Evolutionary conservation across 2,888 invertebrate genomes (phyloP), one percentile per base, ranked within the genome.

Genomic region (Galeruca laticollis): DNA sequence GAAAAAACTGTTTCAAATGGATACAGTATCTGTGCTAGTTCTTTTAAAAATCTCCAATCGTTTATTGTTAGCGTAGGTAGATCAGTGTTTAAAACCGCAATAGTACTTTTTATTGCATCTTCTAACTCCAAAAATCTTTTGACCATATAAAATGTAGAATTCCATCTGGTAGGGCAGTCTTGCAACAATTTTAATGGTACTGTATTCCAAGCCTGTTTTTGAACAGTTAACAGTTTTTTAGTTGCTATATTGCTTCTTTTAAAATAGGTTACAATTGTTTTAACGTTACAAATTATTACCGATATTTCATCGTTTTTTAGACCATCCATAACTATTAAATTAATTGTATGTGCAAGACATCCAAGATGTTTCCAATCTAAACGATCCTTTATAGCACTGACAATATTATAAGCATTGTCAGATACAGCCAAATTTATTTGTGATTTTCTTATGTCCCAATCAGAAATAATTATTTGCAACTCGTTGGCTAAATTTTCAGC

Each of bases 301-400:
- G 18, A 13, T 18, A 54, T 54, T 54, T 15, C 21, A 54, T 21
- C 54, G 21, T 20, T 18, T 54, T 54, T 54, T 20, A 54, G 20
- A 18, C 10, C 54, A 54, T 54, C 54, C 13, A 2, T 20, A 54
- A 54, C 54, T 26, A 54, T 26, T 54, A 54, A 54, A 54, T n/a
- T n/a, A n/a, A n/a, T n/a, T n/a, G n/a, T n/a, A n/a, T n/a, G n/a
- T n/a, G n/a, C n/a, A n/a, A n/a, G 21, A 54, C 54, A 54, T 20
- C 21, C 54, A 20, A 54, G 54, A 54, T 54, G 54, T 20, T 20
- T 54, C 10, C 54, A 54, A n/a, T n/a, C n/a, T n/a, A n/a, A n/a
- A n/a, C n/a, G n/a, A n/a, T n/a, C n/a, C n/a, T n/a, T n/a, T n/a
- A n/a, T n/a, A n/a, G n/a, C n/a, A n/a, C n/a, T n/a, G n/a, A n/a